Conservation (phyloP, 2,113 vertebrate genomes). For the Dipodomys spectabilis region DNA sequence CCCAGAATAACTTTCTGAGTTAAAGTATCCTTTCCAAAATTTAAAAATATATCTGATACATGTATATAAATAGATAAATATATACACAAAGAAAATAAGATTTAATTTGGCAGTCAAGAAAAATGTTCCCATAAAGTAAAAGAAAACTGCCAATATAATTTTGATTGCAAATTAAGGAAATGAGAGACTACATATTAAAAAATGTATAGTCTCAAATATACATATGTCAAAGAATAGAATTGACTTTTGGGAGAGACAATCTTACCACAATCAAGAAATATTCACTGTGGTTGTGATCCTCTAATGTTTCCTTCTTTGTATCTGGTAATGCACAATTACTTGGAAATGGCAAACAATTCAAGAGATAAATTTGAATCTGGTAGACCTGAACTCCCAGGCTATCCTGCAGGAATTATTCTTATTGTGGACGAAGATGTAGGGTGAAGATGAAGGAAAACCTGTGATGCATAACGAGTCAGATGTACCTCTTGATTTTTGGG, state of each 20-base stretch:
- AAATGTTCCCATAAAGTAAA: not conserved
- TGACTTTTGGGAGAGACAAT: not conserved
- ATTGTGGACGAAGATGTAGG: not conserved
- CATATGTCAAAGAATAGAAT: not conserved
- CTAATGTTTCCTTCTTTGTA: not conserved
- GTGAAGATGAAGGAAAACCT: not conserved
- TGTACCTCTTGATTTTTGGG: not conserved
- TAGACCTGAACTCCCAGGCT: not conserved
- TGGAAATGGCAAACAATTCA: not conserved
- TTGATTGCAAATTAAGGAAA: not conserved
- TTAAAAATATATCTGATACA: not conserved
- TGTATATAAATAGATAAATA: not conserved
- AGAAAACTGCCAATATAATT: not conserved
- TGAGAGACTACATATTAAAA: not conserved
- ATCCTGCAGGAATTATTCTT: not conserved
- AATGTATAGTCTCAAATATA: not conserved
- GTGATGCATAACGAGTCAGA: not conserved
- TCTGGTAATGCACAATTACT: not conserved
- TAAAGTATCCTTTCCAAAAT: not conserved
- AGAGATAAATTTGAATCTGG: not conserved
- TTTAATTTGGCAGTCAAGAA: not conserved
- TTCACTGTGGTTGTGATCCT: not conserved
- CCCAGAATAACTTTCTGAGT: not conserved
- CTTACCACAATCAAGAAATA: not conserved
- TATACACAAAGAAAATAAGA: not conserved